Evolutionary conservation across 2,888 invertebrate genomes (phyloP).

Genomic region (Alsophila aescularia): DNA sequence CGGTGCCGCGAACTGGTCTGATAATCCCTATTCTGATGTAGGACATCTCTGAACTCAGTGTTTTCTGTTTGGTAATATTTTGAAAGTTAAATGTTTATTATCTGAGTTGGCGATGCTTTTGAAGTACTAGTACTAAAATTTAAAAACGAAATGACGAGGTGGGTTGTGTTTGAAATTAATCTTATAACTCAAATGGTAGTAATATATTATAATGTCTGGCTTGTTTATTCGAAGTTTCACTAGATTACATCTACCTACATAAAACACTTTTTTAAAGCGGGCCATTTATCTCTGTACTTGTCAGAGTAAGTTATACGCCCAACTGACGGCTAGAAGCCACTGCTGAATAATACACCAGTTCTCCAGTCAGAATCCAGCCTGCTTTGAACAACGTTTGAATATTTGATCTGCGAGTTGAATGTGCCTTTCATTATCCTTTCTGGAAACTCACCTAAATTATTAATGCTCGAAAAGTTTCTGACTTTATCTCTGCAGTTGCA

Average conservation of each 20-base stretch:
- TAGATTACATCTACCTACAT: slow-evolving; percentile 10
- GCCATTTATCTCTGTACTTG: slow-evolving; percentile 27
- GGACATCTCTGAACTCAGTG: background rate
- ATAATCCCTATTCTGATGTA: slow-evolving; percentile 15
- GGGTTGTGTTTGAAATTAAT: too few species aligned
- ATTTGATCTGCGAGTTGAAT: slow-evolving; percentile 17
- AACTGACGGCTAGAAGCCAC: slow-evolving; percentile 14
- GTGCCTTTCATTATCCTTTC: slow-evolving; percentile 21
- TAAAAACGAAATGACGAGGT: too few species aligned
- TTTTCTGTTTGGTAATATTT: background rate
- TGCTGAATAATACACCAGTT: slow-evolving; percentile 18
- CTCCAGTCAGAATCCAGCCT: slow-evolving; percentile 5
- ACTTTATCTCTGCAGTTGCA: too few species aligned
- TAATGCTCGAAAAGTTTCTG: slow-evolving; percentile 1
- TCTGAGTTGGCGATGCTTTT: too few species aligned
- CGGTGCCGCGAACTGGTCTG: slow-evolving; percentile 18
- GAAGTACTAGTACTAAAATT: too few species aligned
- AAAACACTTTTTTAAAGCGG: slow-evolving; percentile 14
- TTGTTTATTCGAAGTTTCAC: slow-evolving; percentile 2
- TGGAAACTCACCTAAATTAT: slow-evolving; percentile 4
- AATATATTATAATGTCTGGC: too few species aligned
- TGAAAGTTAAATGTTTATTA: background rate
- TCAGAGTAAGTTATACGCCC: slow-evolving; percentile 21
- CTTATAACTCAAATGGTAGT: background rate
- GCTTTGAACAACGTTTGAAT: slow-evolving; percentile 14